Percentiles rank a stretch among this genome's conserved stretches.
Evolutionary conservation across 2,797 vertebrate genomes (phyloP).

Genomic region (Orestias chungarensis): DNA sequence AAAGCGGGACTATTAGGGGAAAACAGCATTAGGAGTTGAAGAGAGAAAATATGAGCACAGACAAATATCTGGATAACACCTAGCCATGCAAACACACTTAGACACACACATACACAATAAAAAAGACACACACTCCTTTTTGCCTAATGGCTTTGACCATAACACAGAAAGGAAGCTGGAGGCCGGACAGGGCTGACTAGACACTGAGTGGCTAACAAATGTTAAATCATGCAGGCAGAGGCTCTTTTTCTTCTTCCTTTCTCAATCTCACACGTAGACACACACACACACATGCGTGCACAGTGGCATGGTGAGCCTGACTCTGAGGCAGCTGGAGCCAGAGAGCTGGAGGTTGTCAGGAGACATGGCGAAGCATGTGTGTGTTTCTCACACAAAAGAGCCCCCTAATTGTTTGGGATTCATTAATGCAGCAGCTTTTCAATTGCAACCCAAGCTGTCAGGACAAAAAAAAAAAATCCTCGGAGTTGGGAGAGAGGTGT

Average conservation of each 20-base stretch:
- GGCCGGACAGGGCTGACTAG: constrained; percentile 71
- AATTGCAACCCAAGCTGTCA: constrained; percentile 83
- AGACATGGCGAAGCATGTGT: constrained; percentile 79
- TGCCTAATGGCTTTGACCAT: constrained; percentile 75
- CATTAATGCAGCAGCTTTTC: constrained; percentile 86
- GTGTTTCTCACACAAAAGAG: constrained; percentile 82
- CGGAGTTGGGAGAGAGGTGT: constrained; percentile 74
- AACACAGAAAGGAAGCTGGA: constrained; percentile 69
- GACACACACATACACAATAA: constrained; percentile 22
- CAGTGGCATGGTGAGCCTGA: constrained; percentile 73
- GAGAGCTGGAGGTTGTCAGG: constrained; percentile 81
- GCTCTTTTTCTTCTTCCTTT: constrained; percentile 38
- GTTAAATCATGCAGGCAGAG: constrained; percentile 78
- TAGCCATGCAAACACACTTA: constrained; percentile 27
- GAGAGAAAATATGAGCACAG: constrained; percentile 54
- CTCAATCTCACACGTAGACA: constrained; percentile 15
- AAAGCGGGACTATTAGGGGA: constrained; percentile 26
- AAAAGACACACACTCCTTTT: constrained; percentile 34
- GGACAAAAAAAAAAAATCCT: constrained; percentile 63
- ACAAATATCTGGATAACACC: constrained; percentile 54
- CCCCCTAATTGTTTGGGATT: constrained; percentile 83
- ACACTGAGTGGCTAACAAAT: constrained; percentile 78
- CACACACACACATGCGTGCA: constrained; percentile 31
- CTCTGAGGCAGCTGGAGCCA: constrained; percentile 79
- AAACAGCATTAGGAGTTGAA: constrained; percentile 65